phyloP scores from a whole-genome alignment of 2,797 vertebrate genomes.

The Hypotaenidia philippensis region DNA sequence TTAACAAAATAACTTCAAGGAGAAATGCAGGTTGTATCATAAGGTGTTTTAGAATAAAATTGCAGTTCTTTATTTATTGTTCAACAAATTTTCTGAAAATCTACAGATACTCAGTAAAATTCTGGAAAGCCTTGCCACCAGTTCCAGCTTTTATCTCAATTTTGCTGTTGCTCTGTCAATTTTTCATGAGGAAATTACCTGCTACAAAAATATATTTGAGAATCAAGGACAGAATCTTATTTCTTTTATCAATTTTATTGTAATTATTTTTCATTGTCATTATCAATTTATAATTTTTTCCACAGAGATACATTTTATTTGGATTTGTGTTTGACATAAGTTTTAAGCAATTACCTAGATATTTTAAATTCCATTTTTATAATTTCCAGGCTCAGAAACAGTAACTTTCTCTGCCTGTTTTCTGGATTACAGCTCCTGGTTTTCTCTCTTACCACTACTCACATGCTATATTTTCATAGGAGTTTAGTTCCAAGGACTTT shows the following conservation, averaged over 20 bases:
- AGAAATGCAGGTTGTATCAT: neutral
- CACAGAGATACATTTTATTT: neutral
- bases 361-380: neutral
- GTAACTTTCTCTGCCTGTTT: neutral
- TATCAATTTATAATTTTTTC: neutral
- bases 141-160: slow-evolving; percentile 79
- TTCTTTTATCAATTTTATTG: neutral
- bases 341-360: neutral
- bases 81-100: slow-evolving; percentile 57
- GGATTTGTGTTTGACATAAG: neutral
- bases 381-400: neutral
- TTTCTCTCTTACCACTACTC: neutral
- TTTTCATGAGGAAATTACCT: slow-evolving; percentile 82
- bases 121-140: slow-evolving; percentile 80
- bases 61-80: neutral
- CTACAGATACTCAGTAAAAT: slow-evolving; percentile 82
- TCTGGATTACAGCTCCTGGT: neutral
- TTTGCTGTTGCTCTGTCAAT: slow-evolving; percentile 79
- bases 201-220: slow-evolving; percentile 80
- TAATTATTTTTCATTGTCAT: neutral
- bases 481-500: neutral
- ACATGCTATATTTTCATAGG: neutral
- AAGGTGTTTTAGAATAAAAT: neutral
- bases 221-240: slow-evolving; percentile 73
- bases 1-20: neutral